Evolutionary conservation across 1,140 invertebrate species (phyloP), one percentile per base, ranked within the genome.

Genomic region (Cylas formicarius): DNA sequence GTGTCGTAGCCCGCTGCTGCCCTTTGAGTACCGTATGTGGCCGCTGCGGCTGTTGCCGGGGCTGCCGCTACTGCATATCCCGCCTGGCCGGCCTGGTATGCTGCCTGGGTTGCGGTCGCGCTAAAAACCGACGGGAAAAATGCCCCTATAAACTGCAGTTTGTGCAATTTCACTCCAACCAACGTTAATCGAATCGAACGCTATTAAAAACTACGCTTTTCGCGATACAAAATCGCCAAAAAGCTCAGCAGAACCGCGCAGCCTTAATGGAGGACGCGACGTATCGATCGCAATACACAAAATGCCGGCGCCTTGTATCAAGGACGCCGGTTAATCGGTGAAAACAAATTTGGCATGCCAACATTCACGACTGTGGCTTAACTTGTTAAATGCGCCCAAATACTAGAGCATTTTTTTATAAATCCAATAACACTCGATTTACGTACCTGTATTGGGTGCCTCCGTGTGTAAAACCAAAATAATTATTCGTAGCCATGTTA

Each of bases 401-500:
- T n/a, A n/a, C n/a, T n/a, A n/a, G n/a, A n/a, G n/a, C n/a, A n/a
- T n/a, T n/a, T n/a, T n/a, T n/a, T n/a, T n/a, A n/a, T n/a, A n/a
- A 13, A 26, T n/a, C 24, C n/a, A n/a, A n/a, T n/a, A n/a, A 33
- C 19, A 22, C 38, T 13, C 26, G 31, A 26, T 47, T 50, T 8
- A 50, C 79, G 72, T 75, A 86, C 81, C 83, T 84, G 71, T 90
- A 90, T 76, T 90, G 86, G 60, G 87, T 88, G 67, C 86, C 85
- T 58, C 85, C 82, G 67, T 89, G 86, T 63, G 85, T 85, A 78
- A 90, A 90, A 60, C 86, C 86, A 69, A 88, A 88, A 75, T 90
- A 90, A 79, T 90, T 90, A 75, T 90, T 90, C 68, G 86, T 82
- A 67, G 86, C 84, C 86, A 90, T 90, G 48, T n/a, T n/a, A 47